Evolutionary conservation across 1,140 invertebrate species (phyloP).

Genomic region (Penaeus japonicus): DNA sequence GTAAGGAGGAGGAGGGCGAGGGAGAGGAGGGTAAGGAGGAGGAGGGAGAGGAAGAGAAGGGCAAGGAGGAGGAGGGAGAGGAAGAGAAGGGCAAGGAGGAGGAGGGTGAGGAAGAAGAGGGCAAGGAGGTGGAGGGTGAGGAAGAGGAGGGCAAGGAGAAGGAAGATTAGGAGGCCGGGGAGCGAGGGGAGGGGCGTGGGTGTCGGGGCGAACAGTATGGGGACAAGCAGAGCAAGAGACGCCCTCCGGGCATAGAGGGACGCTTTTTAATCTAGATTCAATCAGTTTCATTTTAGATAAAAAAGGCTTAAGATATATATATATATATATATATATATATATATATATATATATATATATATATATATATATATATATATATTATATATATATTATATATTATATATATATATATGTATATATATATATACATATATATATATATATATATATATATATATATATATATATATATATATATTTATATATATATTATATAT

Average conservation of each 20-base stretch:
- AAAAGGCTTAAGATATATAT: conserved; percentile 2
- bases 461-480: too few relatives aligned
- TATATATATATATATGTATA: too few relatives aligned
- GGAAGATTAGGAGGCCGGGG: not conserved
- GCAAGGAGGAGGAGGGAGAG: too few relatives aligned
- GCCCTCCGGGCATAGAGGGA: not conserved
- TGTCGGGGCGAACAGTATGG: not conserved
- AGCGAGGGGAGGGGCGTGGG: not conserved
- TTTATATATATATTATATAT: too few relatives aligned
- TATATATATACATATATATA: too few relatives aligned
- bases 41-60: not conserved
- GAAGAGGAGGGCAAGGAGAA: not conserved
- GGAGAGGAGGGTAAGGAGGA: too few relatives aligned
- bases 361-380: not conserved
- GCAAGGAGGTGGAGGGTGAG: not conserved
- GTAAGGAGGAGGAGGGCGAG: not conserved
- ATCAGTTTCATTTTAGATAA: too few relatives aligned
- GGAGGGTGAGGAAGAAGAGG: not conserved
- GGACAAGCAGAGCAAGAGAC: not conserved
- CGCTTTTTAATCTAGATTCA: not conserved
- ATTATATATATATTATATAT: too few relatives aligned
- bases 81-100: not conserved
- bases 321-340: conserved; percentile 7
- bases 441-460: too few relatives aligned
- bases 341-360: not conserved